These are phyloP conservation scores for Malachius bipustulatus DNA, from an alignment of 2,888 invertebrate genomes.

Conservation along the genomic window DNA sequence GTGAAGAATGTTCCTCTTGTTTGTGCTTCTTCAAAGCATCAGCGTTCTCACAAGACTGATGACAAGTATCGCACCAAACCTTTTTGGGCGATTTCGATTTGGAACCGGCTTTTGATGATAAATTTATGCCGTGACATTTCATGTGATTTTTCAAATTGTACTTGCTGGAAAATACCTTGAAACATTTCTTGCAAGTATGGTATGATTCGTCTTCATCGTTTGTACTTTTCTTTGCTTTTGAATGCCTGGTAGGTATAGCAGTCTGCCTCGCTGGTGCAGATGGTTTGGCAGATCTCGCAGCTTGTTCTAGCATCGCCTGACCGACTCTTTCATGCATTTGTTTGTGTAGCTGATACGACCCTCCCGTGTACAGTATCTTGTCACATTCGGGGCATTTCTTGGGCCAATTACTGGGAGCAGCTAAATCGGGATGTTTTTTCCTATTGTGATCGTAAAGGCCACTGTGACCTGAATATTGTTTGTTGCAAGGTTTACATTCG, in stretches of 20 bases:
- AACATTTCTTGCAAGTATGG: conserved; percentile 39
- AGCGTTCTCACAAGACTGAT: conserved; percentile 45
- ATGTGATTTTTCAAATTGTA: conserved; percentile 37
- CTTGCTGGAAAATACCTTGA: conserved; percentile 38
- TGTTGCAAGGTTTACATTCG: conserved; percentile 44
- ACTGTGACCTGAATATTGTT: conserved; percentile 33
- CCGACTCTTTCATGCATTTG: conserved; percentile 29
- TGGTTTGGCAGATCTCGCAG: background rate
- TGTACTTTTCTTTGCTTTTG: conserved; percentile 4
- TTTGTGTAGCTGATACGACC: conserved; percentile 29
- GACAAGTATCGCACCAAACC: conserved; percentile 51
- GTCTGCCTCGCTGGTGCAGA: conserved; percentile 7
- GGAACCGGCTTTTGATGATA: conserved; percentile 25
- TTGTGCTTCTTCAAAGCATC: conserved; percentile 45
- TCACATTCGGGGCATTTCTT: conserved; percentile 30
- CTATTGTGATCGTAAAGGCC: conserved; percentile 32
- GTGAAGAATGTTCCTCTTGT: conserved; percentile 35
- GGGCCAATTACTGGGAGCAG: conserved; percentile 22
- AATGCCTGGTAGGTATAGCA: conserved; percentile 4
- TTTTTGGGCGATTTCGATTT: conserved; percentile 24
- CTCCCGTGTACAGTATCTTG: conserved; percentile 27
- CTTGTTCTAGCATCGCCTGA: conserved; percentile 10
- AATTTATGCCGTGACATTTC: conserved; percentile 38
- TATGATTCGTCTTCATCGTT: conserved; percentile 30
- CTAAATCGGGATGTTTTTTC: conserved; percentile 26